Conservation (phyloP, 2,888 invertebrate genomes). For the Meiosimyza platycephala region DNA sequence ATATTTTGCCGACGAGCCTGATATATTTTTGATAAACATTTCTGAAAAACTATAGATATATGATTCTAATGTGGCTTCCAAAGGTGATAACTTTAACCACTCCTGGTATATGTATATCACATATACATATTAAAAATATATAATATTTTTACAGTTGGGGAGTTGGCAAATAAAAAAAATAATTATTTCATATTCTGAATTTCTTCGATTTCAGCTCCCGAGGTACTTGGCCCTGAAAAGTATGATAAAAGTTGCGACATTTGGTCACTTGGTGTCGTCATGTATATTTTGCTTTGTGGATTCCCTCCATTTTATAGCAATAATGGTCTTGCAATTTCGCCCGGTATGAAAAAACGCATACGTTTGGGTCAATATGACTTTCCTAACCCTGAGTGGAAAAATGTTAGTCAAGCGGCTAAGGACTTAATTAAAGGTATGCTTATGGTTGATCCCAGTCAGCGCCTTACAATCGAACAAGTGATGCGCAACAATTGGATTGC, state of each 20-base stretch:
- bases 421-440: slow-evolving; percentile 95
- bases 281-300: slow-evolving; percentile 98
- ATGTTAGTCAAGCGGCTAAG: slow-evolving; percentile 94
- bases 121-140: too few species aligned
- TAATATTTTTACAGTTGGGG: too few species aligned
- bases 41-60: too few species aligned
- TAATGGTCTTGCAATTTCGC: slow-evolving; percentile 96
- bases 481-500: slow-evolving; percentile 89
- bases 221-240: slow-evolving; percentile 96
- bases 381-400: slow-evolving; percentile 94
- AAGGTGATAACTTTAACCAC: too few species aligned
- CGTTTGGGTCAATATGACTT: slow-evolving; percentile 97
- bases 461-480: slow-evolving; percentile 91
- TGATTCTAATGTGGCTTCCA: too few species aligned
- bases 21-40: too few species aligned
- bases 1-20: too few species aligned
- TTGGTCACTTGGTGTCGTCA: slow-evolving; percentile 98
- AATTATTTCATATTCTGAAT: background rate
- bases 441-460: slow-evolving; percentile 90
- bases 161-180: too few species aligned
- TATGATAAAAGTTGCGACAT: slow-evolving; percentile 99
- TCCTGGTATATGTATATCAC: too few species aligned
- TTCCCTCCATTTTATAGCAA: slow-evolving; percentile 99
- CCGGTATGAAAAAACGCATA: slow-evolving; percentile 94
- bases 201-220: slow-evolving; percentile 59